Conservation (phyloP, 2,113 vertebrate genomes). For the Caretta caretta region DNA sequence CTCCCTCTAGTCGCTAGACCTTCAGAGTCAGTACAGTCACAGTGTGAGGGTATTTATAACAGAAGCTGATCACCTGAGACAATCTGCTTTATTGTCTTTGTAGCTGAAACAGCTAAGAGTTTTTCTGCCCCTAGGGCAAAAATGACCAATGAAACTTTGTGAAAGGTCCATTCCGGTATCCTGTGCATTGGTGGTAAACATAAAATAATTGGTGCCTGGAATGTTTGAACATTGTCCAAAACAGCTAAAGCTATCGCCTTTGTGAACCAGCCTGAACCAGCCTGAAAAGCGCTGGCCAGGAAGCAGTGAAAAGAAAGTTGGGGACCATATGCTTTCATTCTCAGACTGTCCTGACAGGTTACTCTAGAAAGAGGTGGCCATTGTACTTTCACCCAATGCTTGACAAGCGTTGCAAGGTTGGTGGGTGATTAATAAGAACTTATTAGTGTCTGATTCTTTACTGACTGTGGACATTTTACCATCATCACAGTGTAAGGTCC, state of each 20-base stretch:
- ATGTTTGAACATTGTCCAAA: not conserved
- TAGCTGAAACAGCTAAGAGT: not conserved
- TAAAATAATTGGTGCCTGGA: not conserved
- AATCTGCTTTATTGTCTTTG: not conserved
- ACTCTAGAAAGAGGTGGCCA: not conserved
- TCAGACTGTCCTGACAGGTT: not conserved
- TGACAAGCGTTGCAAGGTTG: not conserved
- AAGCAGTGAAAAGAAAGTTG: not conserved
- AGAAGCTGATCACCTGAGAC: not conserved
- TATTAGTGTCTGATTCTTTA: not conserved
- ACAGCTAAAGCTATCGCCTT: not conserved
- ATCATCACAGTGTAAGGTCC: not conserved
- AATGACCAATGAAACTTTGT: not conserved
- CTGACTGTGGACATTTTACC: not conserved
- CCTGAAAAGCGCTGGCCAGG: not conserved
- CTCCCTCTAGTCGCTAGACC: not conserved
- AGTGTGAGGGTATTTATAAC: not conserved
- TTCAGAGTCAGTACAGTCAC: not conserved
- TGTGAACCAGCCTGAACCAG: not conserved
- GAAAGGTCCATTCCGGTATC: not conserved
- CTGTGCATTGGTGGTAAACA: not conserved
- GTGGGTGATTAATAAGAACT: not conserved
- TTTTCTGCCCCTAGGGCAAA: not conserved
- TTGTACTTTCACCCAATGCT: not conserved
- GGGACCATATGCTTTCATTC: not conserved